Evolutionary conservation across 1,140 invertebrate genomes (phyloP), one percentile per base, ranked within the genome.

Genomic region (Chelonus insularis): DNA sequence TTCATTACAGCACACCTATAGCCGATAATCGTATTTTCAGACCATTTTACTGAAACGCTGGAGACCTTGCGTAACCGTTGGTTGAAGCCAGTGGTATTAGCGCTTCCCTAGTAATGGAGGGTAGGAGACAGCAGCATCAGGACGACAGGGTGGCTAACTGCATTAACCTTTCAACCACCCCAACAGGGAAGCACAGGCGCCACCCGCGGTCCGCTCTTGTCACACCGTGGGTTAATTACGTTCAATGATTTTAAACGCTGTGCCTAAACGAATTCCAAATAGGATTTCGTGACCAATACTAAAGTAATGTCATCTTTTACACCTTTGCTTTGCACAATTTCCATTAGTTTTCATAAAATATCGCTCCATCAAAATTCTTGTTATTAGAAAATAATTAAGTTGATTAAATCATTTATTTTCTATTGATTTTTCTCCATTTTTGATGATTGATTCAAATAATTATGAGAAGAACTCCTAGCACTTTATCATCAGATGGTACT

Each of bases 11-110:
- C 67, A 71, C 75, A 79, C 73, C 76, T 78, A 77, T 76, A 79
- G 74, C 69, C 73, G 76, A 79, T 79, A 78, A 78, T 78, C 77
- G 72, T 72, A 79, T 77, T 78, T 78, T 76, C 74, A 77, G 68
- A 71, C 72, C 75, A 79, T 78, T 77, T 79, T 79, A 77, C 74
- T 78, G 76, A 76, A 79, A 77, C 69, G 74, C 73, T 64, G 60
- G 63, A 67, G 67, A 66, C 66, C 69, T 67, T 68, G 72, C 70
- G 65, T 67, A 66, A 68, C 37, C 37, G 54, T 41, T 67, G 68
- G 70, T 67, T 70, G 68, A 60, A 76, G 71, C 66, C 63, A 70
- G 66, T 64, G 68, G 67, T 62, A 63, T 72, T 71, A 72, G 29
- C 73, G 68, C 69, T 67, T 63, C 68, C 65, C 60, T 60, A 60